phyloP scores from a whole-genome alignment of 2,113 vertebrate species.

The Catharus bicknelli region DNA sequence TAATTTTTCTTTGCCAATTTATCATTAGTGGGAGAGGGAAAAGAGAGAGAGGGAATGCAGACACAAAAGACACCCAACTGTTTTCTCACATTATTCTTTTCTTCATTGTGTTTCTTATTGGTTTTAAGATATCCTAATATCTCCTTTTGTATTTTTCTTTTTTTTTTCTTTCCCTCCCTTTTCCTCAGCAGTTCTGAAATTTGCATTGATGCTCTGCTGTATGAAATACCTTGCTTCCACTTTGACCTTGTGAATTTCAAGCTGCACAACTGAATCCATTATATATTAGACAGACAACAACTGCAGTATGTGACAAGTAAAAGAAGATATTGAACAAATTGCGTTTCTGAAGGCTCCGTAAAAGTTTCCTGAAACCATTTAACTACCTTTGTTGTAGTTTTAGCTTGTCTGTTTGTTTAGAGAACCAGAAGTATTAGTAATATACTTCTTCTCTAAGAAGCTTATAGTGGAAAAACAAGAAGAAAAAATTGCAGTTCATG shows the following conservation, averaged over 20 bases:
- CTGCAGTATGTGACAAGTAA: neutral
- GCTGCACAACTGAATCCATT: neutral
- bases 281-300: neutral
- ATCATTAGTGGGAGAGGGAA: neutral
- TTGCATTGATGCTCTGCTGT: neutral
- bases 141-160: rapidly evolving
- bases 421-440: neutral
- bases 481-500: neutral
- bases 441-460: neutral
- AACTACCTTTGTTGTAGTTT: neutral
- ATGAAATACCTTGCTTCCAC: neutral
- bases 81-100: neutral
- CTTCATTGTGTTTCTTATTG: neutral
- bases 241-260: neutral
- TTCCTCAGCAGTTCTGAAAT: neutral
- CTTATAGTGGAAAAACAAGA: neutral
- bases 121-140: neutral
- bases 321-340: neutral
- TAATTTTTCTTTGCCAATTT: neutral
- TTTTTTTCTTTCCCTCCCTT: rapidly evolving
- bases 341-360: neutral
- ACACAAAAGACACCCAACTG: rapidly evolving
- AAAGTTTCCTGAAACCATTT: neutral
- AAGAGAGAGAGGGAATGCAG: neutral
- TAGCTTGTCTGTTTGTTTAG: neutral